Percentiles rank a stretch among this genome's conserved stretches.
Evolutionary conservation across 2,888 invertebrate genomes (phyloP).

Genomic region (Troilus luridus): DNA sequence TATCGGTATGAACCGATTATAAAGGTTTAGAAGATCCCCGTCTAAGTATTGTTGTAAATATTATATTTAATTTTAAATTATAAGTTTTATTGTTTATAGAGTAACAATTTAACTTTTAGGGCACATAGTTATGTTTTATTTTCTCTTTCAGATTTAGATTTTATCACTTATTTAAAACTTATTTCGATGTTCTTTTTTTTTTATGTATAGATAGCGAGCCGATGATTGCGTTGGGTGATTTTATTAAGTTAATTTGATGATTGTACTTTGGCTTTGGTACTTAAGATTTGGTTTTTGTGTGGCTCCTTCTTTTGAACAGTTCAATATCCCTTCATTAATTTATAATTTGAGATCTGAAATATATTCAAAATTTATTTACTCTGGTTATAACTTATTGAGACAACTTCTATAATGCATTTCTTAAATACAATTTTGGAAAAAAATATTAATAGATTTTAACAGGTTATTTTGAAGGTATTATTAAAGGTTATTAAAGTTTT

Average conservation of each 20-base stretch:
- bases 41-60: constrained; percentile 52
- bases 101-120: constrained; percentile 56
- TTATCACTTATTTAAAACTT: constrained; percentile 58
- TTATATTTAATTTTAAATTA: constrained; percentile 53
- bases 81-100: constrained; percentile 46
- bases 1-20: constrained; percentile 37
- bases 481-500: too few species aligned
- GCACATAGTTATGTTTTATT: constrained; percentile 49
- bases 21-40: constrained; percentile 28
- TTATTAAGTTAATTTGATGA: constrained; percentile 38
- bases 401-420: neutral
- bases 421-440: too few species aligned
- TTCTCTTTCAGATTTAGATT: constrained; percentile 54
- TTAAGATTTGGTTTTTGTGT: constrained; percentile 49
- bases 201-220: neutral
- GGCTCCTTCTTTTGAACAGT: constrained; percentile 21
- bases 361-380: neutral
- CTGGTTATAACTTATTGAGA: neutral
- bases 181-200: constrained; percentile 25
- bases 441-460: too few species aligned
- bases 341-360: constrained; percentile 7
- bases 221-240: constrained; percentile 33
- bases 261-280: constrained; percentile 56
- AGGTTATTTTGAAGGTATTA: too few species aligned
- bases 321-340: neutral